Percentiles rank a stretch among this genome's conserved stretches.
Conservation (phyloP, 2,113 vertebrate species). For the Dromiciops gliroides region DNA sequence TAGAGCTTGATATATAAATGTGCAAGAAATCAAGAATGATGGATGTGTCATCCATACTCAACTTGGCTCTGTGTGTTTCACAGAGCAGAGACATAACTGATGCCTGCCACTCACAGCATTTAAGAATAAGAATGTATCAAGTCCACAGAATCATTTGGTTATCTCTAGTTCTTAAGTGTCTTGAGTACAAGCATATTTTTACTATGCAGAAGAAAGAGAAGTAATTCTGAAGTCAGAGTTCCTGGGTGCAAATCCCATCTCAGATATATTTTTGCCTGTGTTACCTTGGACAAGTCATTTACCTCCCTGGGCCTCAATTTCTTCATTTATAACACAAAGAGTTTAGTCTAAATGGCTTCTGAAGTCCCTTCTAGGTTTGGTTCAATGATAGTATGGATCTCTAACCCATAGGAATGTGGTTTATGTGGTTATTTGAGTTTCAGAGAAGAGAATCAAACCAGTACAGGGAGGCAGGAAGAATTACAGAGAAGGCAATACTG, state of each 20-base stretch:
- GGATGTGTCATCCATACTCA: background rate
- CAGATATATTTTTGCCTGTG: background rate
- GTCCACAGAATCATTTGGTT: background rate
- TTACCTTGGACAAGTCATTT: background rate
- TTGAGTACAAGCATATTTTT: background rate
- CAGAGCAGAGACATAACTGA: background rate
- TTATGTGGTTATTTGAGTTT: conserved; percentile 48
- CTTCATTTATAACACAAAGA: background rate
- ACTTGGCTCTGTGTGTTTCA: background rate
- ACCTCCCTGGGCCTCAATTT: background rate
- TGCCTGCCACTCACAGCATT: background rate
- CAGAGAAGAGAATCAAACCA: conserved; percentile 5
- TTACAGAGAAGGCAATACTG: conserved; percentile 34
- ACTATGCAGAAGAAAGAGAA: background rate
- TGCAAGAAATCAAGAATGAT: background rate
- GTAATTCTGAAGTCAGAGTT: background rate
- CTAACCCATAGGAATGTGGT: background rate
- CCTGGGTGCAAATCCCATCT: background rate
- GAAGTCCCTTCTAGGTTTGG: background rate
- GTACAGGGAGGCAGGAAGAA: conserved; percentile 26
- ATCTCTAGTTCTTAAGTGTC: background rate
- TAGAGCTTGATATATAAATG: background rate
- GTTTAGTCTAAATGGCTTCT: background rate
- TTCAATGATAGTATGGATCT: background rate
- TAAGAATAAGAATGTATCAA: background rate